Base-by-base conservation (phyloP, 2,113 vertebrate genomes). In the Psammodynastes pulverulentus region DNA sequence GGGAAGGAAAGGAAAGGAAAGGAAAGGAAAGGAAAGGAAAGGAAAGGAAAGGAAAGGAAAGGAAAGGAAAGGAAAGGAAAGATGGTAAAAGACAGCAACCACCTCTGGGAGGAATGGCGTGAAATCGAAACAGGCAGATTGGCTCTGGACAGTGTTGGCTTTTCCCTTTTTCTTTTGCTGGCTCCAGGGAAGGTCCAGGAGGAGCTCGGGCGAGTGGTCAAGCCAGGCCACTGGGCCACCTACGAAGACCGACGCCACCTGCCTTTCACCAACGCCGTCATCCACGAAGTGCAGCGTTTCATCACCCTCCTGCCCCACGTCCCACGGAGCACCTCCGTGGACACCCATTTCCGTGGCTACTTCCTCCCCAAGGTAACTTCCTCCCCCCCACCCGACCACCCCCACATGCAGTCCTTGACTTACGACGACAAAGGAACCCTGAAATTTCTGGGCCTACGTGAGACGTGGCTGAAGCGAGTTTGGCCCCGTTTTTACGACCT, bases 251-350 rank as follows among this genome's bases (percentile, higher is more conserved):
- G 96, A 92, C 95, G 58, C 23, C 87, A 51, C 0, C 94, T 98
- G 96, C 98, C 98, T 0, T 99, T 98, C 89, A 99, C 98, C 1
- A 97, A 97, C 0, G 98, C 99, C 0, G 98, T 99, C 90, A 97
- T 99, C 93, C 98, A 99, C 0, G 99, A 99, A 95, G 97, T 98
- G 88, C 98, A 98, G 96, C 97, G 99, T 91, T 98, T 98, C 91
- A 98, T 98, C 94, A 98, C 98, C 0, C 97, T 99, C 2, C 94
- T 98, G 93, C 97, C 98, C 3, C 96, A 98, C 0, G 94, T 96
- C 56, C 96, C 97, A 1, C 97, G 97, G 29, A 95, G 96, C 93
- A 96, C 97, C 0, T 84, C 96, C 0, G 93, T 91, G 0, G 95
- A 97, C 94, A 94, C 94, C 1, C 95, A 90, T 72, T 97, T 98